Evolutionary conservation across 2,888 invertebrate genomes (phyloP), one percentile per base, ranked within the genome.

Genomic region (Machimus rusticus): DNA sequence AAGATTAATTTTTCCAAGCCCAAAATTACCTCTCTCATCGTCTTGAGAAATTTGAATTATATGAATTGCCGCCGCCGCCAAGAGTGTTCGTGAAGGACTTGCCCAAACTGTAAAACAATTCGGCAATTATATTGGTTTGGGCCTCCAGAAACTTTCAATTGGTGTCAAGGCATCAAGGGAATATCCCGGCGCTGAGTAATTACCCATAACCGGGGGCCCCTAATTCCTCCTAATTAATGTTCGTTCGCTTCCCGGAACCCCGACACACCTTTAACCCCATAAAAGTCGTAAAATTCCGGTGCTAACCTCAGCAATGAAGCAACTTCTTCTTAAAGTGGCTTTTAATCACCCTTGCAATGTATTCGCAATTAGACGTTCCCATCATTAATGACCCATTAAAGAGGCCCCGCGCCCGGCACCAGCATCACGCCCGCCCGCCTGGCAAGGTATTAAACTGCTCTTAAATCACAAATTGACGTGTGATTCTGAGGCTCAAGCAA

Each of bases 381-480:
- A 55, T 77, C 86, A 86, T 86, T 86, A 86, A 77, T 77, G 86
- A 51, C 37, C 86, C 86, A 86, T 86, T 86, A 77, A 86, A 37
- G 31, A 4, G 55, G 9, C 66, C 6, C 34, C 31, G 31, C 12
- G 14, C 31, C 57, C 37, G 66, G 39, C 82, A 66, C 9, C 81
- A 16, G 78, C 43, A 39, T 43, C 31, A 31, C 14, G 39, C 55
- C 81, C 12, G 81, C 28, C n/a, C 28, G n/a, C 28, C n/a, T 14
- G 23, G 1, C 43, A 31, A 34, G 85, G 43, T 28, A 43, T 85
- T 85, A 85, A 85, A 43, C 74, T 74, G 28, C 28, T 74, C 85
- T 85, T 85, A 85, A 85, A 85, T 85, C 46, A 37, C 66, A 85
- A 74, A 85, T 85, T 74, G 85, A 85, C 74, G 46, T 85, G 37